Percentiles rank a stretch among this genome's conserved stretches.
phyloP scores from a whole-genome alignment of 2,797 vertebrate genomes.

The Centroberyx gerrardi region DNA sequence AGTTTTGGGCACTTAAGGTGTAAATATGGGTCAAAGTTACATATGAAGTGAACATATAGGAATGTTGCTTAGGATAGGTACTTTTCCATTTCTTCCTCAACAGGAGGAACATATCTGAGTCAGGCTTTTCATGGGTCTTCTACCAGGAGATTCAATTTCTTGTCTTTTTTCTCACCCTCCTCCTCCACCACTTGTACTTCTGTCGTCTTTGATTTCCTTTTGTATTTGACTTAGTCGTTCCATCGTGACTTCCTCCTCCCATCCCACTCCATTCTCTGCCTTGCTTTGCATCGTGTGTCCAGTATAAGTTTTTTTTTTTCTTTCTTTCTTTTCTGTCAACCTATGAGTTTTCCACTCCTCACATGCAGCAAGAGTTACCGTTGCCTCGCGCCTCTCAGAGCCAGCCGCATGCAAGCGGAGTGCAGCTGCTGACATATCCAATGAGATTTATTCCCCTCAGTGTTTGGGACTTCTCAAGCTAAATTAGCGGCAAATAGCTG shows the following conservation, averaged over 20 bases:
- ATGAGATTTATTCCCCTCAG: constrained; percentile 29
- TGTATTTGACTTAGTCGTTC: background rate
- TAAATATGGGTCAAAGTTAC: too few relatives aligned
- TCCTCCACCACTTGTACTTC: background rate
- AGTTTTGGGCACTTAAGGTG: too few relatives aligned
- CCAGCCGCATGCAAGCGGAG: constrained; percentile 19
- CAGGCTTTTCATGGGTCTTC: too few relatives aligned
- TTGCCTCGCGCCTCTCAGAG: background rate
- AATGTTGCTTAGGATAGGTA: too few relatives aligned
- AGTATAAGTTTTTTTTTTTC: too few relatives aligned
- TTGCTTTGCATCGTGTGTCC: too few relatives aligned
- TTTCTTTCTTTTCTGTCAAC: background rate
- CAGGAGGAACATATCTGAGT: too few relatives aligned
- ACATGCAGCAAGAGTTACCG: background rate
- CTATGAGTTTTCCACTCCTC: background rate
- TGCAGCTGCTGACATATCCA: constrained; percentile 37
- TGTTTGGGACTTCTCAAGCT: constrained; percentile 51
- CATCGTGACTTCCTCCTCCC: too few relatives aligned
- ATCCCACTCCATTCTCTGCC: background rate
- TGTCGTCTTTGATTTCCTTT: background rate
- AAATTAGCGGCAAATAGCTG: constrained; percentile 63
- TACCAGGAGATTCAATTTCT: background rate
- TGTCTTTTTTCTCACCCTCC: background rate
- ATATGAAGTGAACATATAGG: too few relatives aligned
- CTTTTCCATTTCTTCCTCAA: too few relatives aligned